These are phyloP conservation scores for Philopedon plagiatum DNA, from an alignment of 2,888 invertebrate species.

Conservation along the genomic window DNA sequence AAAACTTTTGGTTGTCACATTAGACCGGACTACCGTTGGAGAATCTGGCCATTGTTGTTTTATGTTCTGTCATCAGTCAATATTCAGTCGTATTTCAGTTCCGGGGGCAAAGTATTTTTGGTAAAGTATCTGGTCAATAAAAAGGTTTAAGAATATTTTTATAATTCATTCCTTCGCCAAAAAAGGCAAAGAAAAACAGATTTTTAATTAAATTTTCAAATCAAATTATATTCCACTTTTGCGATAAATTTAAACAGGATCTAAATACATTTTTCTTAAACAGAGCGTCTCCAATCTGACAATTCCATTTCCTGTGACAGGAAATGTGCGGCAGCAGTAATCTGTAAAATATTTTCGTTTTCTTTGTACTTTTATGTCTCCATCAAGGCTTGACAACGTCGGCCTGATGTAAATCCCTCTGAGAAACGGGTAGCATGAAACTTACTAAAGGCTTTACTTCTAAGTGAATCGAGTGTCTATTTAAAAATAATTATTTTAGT, in stretches of 20 bases:
- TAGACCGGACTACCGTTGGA: too few species aligned
- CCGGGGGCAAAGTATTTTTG: too few species aligned
- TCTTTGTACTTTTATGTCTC: conserved; percentile 34
- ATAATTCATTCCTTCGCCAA: too few species aligned
- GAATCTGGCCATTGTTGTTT: too few species aligned
- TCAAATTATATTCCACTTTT: neutral
- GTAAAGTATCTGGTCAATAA: too few species aligned
- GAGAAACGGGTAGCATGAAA: conserved; percentile 20
- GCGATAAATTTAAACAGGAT: conserved; percentile 52
- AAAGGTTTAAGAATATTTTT: too few species aligned
- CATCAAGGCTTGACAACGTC: conserved; percentile 45
- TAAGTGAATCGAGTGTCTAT: neutral
- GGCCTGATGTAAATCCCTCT: conserved; percentile 38
- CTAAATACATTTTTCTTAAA: conserved; percentile 30
- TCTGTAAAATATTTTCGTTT: conserved; percentile 38
- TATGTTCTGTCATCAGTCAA: too few species aligned
- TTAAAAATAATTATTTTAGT: too few species aligned
- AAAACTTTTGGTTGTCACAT: too few species aligned
- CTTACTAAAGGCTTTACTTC: neutral
- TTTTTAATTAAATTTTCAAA: too few species aligned
- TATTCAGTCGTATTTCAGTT: too few species aligned
- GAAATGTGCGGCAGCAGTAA: conserved; percentile 29
- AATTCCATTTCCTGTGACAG: conserved; percentile 43
- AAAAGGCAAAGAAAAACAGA: too few species aligned
- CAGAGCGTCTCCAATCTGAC: conserved; percentile 38